Base-by-base conservation (phyloP, 2,113 vertebrate genomes). In the Hydrolagus affinis region DNA sequence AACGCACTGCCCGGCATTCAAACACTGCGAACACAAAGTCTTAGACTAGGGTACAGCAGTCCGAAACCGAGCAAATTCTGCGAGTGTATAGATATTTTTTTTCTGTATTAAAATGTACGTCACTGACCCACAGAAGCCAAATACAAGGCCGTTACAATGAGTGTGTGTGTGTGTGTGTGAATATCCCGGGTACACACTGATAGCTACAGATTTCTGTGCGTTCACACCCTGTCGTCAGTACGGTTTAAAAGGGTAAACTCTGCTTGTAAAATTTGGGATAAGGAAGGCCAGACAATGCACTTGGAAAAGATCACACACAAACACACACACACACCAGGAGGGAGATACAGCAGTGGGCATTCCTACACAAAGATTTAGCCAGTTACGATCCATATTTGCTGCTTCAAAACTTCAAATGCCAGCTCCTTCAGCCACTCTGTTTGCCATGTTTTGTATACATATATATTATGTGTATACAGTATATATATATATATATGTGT, bases 101-200 rank as follows among this genome's bases (percentile, higher is more conserved):
- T n/a, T n/a, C n/a, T 44, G 44, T 44, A 44, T 3, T 6, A 44
- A 44, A 44, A 44, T 44, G 6, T 44, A 44, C 6, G 6, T 44
- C 2, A 44, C 44, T 44, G 44, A 75, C 32, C 56, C 32, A 75
- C 32, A 21, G 32, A n/a, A n/a, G n/a, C n/a, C n/a, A 72, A 56
- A 75, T 75, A 19, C 32, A 10, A 75, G 2, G 0, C 30, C 44
- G 32, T 75, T 75, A 21, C 30, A 75, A 56, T 75, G 73, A 56
- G 32, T n/a, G n/a, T n/a, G n/a, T n/a, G n/a, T n/a, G n/a, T n/a
- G 73, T 75, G 73, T 57, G 32, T 75, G 73, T 57, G 73, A 75
- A 19, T 30, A 44, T 75, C 17, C 2, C 3, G 32, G 32, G n/a
- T 44, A 75, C 73, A 21, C 11, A 44, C 73, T 75, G 73, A 75